Percentiles rank a stretch among this genome's conserved stretches.
Conservation (phyloP, 53 echinoderm and acorn worm species). For the Echinarachnius parma region DNA sequence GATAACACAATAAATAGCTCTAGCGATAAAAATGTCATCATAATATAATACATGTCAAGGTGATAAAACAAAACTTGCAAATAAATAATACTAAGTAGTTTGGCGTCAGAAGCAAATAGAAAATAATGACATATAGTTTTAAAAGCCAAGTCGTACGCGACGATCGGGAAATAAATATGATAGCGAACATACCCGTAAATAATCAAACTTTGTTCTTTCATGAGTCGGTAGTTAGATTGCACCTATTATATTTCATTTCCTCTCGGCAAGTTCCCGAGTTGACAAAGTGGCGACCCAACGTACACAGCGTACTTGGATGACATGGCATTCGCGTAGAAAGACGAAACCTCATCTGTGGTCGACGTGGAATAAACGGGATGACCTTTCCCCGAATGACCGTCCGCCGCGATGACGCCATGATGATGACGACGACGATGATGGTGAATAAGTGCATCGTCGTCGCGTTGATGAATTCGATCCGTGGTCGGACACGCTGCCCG, state of each 20-base stretch:
- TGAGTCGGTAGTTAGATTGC: too few species aligned
- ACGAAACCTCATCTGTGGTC: not conserved
- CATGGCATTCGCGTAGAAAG: not conserved
- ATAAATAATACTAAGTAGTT: not conserved
- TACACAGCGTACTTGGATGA: conserved; percentile 13
- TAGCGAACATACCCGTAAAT: not conserved
- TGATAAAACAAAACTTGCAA: not conserved
- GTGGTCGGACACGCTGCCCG: not conserved
- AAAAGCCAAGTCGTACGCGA: too few species aligned
- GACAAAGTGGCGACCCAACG: not conserved
- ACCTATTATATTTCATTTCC: not conserved
- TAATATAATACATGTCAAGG: too few species aligned
- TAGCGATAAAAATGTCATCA: too few species aligned
- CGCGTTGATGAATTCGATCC: not conserved
- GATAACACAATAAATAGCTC: too few species aligned
- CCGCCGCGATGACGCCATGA: not conserved
- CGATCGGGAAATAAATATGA: not conserved
- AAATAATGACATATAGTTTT: too few species aligned
- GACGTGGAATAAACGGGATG: not conserved
- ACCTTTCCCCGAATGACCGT: not conserved
- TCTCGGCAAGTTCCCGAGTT: not conserved
- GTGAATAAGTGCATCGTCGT: not conserved
- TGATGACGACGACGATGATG: not conserved
- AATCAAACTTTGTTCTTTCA: too few species aligned
- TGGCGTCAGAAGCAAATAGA: too few species aligned